These are phyloP conservation scores for Trematocara zebra DNA, from an alignment of 2,113 vertebrate species.

Conservation along the genomic window DNA sequence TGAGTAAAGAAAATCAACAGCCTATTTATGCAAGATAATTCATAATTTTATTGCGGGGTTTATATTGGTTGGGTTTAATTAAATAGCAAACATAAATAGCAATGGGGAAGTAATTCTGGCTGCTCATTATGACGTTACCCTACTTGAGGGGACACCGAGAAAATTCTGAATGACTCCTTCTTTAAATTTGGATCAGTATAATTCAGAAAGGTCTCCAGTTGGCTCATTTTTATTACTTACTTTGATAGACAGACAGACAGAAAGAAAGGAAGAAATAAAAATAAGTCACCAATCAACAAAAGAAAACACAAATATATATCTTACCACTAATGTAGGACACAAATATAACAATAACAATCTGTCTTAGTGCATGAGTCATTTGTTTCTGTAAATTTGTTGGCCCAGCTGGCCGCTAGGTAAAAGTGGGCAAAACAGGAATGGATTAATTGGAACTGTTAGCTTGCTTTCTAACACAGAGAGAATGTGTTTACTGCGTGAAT, in stretches of 20 bases:
- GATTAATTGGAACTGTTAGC: not conserved
- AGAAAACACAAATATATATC: not conserved
- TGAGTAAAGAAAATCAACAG: not conserved
- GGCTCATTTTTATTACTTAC: not conserved
- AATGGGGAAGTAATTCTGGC: not conserved
- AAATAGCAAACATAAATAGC: not conserved
- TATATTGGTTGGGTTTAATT: not conserved
- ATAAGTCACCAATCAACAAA: not conserved
- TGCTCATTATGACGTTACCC: not conserved
- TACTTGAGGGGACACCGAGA: not conserved
- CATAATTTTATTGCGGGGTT: not conserved
- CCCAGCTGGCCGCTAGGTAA: not conserved
- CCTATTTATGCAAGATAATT: not conserved
- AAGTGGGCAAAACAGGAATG: not conserved
- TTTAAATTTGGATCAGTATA: not conserved
- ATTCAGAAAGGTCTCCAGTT: not conserved
- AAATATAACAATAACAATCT: not conserved
- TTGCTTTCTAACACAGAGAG: not conserved
- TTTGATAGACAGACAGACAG: accelerated
- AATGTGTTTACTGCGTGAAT: not conserved
- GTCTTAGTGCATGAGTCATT: not conserved
- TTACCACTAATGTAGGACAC: not conserved
- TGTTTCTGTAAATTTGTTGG: not conserved
- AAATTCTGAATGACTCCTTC: not conserved
- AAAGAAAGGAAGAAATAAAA: not conserved